These are phyloP conservation scores for Melospiza melodia DNA, from an alignment of 2,113 vertebrate genomes.

Conservation along the genomic window DNA sequence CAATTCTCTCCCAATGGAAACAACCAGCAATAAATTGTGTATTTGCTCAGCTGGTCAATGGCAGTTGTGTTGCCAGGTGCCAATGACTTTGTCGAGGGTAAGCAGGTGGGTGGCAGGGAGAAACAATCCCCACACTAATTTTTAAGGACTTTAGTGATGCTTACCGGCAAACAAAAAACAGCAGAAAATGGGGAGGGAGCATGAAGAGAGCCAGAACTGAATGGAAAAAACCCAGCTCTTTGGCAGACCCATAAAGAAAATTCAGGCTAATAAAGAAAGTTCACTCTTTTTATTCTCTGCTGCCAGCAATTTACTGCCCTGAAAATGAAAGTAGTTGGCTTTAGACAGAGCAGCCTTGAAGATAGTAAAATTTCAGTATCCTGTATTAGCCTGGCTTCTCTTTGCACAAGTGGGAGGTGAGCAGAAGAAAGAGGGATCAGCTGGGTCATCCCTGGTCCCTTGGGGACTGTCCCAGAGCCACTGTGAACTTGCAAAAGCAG, in stretches of 20 bases:
- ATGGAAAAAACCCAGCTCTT: background rate
- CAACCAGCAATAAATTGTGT: background rate
- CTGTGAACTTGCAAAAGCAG: background rate
- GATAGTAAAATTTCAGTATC: slow-evolving; percentile 41
- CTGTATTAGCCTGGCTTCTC: background rate
- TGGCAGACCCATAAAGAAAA: slow-evolving; percentile 52
- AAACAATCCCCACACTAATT: background rate
- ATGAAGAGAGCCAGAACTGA: background rate
- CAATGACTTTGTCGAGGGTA: background rate
- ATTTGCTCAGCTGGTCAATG: slow-evolving; percentile 18
- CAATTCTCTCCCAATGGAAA: background rate
- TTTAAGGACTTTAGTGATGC: background rate
- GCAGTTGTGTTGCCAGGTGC: background rate
- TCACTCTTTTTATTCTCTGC: slow-evolving; percentile 22
- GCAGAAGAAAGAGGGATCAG: background rate
- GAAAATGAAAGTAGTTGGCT: slow-evolving; percentile 31
- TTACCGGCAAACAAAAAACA: background rate
- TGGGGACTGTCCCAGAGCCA: background rate
- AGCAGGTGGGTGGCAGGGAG: background rate
- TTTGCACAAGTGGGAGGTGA: background rate
- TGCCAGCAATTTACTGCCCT: slow-evolving; percentile 49
- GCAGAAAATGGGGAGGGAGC: background rate
- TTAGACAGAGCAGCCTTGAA: slow-evolving; percentile 19
- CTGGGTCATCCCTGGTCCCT: fast-evolving
- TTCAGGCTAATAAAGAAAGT: slow-evolving; percentile 43